phyloP scores from a whole-genome alignment of 2,888 invertebrate genomes.

The Stenoptilia bipunctidactyla region DNA sequence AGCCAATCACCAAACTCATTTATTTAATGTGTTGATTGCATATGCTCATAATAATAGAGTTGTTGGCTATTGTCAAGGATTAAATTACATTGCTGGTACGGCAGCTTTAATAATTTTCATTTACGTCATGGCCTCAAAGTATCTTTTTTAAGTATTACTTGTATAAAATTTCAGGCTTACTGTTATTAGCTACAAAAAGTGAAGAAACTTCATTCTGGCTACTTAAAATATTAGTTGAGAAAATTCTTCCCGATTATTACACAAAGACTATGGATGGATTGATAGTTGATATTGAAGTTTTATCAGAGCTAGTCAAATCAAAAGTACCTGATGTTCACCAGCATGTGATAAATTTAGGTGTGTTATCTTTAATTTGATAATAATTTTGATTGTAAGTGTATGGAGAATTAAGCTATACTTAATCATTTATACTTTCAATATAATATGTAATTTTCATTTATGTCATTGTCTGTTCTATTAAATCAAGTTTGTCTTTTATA shows the following conservation, averaged over 20 bases:
- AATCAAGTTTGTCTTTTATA: too few relatives aligned
- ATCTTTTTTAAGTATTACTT: too few relatives aligned
- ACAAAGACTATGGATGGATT: conserved; percentile 91
- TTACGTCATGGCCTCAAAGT: too few relatives aligned
- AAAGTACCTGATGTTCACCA: conserved; percentile 85
- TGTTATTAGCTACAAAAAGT: conserved; percentile 87
- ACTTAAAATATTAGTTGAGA: conserved; percentile 88
- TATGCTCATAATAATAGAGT: conserved; percentile 90
- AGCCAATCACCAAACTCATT: conserved; percentile 79
- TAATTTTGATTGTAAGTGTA: too few relatives aligned
- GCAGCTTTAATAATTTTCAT: neutral
- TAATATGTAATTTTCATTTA: too few relatives aligned
- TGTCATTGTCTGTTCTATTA: too few relatives aligned
- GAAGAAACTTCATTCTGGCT: conserved; percentile 96
- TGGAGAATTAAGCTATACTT: too few relatives aligned
- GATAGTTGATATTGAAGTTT: conserved; percentile 89
- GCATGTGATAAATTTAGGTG: conserved; percentile 82
- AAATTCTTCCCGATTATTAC: conserved; percentile 91
- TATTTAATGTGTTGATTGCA: conserved; percentile 88
- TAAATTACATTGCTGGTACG: conserved; percentile 89
- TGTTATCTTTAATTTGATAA: conserved; percentile 12
- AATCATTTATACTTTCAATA: too few relatives aligned
- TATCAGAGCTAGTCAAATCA: conserved; percentile 87
- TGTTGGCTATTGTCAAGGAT: conserved; percentile 95
- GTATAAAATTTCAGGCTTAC: conserved; percentile 74